A percentile compares a stretch with the other conserved stretches of the same genome.
These are phyloP conservation scores for Ceratoteleas bidentatus DNA, from an alignment of 1,140 invertebrate genomes.

Conservation along the genomic window DNA sequence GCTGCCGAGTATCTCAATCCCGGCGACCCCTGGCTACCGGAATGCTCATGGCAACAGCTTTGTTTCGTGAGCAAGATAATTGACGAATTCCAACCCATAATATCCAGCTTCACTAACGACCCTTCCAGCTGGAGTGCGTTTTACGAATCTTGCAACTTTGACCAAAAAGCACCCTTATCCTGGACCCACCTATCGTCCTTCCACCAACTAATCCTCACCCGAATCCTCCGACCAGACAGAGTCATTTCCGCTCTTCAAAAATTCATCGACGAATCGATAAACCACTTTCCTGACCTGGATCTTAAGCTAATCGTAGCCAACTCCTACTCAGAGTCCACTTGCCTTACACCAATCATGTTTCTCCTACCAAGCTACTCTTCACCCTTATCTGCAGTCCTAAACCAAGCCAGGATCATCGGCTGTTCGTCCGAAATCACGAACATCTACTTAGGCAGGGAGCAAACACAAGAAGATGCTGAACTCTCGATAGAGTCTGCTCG, in stretches of 20 bases:
- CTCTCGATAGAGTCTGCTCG: constrained; percentile 83
- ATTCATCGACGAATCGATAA: constrained; percentile 82
- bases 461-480: constrained; percentile 82
- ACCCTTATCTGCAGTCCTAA: constrained; percentile 82
- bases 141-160: constrained; percentile 79
- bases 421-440: constrained; percentile 83
- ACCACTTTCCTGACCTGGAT: constrained; percentile 62
- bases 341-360: constrained; percentile 85
- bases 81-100: constrained; percentile 78
- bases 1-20: constrained; percentile 77
- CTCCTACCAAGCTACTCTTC: constrained; percentile 83
- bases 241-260: constrained; percentile 72
- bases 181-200: constrained; percentile 82
- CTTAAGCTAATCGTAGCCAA: constrained; percentile 74
- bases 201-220: constrained; percentile 83
- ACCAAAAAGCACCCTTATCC: constrained; percentile 75
- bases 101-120: constrained; percentile 73
- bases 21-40: constrained; percentile 82
- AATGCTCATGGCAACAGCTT: constrained; percentile 84
- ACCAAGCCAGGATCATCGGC: constrained; percentile 83
- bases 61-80: constrained; percentile 81
- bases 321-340: constrained; percentile 85
- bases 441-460: constrained; percentile 84
- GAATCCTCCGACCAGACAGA: constrained; percentile 84
- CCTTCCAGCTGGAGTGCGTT: constrained; percentile 82